Evolutionary conservation across 2,797 vertebrate genomes (phyloP), one percentile per base, ranked within the genome.

Genomic region (Enteromius argenteus): DNA sequence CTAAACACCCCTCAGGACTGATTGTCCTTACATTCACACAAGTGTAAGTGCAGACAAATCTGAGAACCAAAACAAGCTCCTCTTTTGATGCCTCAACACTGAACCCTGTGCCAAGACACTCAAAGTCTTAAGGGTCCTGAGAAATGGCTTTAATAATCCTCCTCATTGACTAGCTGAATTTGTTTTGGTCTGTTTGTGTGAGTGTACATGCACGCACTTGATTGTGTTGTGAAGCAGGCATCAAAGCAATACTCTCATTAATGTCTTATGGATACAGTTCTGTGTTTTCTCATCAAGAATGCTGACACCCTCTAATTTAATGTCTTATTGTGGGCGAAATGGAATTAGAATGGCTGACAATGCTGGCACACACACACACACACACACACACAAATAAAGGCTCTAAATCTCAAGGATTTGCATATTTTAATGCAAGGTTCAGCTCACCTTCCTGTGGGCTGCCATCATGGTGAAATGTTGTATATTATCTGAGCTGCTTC

Each of bases 341-440:
- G 35, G 71, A 72, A 83, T 86, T 85, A 86, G 49, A 27, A 46
- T 77, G 51, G 71, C 27, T 77, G 30, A 86, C 83, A 85, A 84
- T 49, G 7, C 49, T 21, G 27, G 37, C 71, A 56, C n/a, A 56
- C 51, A 53, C 51, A 53, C 51, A 53, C 53, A 44, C 46, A 49
- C 75, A 58, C 27, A 68, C 19, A 49, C 64, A 78, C n/a, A 73
- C 9, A 66, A n/a, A 56, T 11, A 66, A 69, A 42, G 4, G 17
- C 32, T 62, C 27, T 62, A 62, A 37, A 83, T 15, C 44, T 49
- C 7, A 13, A 71, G 14, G 44, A 77, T 60, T 44, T 73, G 60
- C 81, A 84, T 77, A 84, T 71, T 30, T 10, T 46, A 44, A 74
- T 9, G 60, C 60, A 66, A 37, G 17, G 2, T 64, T 62, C 37